Evolutionary conservation across 2,888 invertebrate species (phyloP).

Genomic region (Conchocele bisecta): DNA sequence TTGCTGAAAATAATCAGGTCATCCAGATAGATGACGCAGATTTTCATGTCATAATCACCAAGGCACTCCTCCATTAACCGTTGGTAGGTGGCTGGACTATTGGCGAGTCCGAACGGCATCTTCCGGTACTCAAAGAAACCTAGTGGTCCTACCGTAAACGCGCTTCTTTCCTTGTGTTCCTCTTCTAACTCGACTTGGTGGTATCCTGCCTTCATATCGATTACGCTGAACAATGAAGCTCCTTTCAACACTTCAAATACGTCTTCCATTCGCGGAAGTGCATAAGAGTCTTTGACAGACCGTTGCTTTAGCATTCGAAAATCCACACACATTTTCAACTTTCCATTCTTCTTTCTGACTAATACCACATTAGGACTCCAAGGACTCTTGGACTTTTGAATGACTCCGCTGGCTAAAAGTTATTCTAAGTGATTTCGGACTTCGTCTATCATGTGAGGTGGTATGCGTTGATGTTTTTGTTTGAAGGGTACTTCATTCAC

Average conservation of each 20-base stretch:
- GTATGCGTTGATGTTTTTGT: constrained; percentile 21
- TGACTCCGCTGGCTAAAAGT: constrained; percentile 5
- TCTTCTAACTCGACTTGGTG: background rate
- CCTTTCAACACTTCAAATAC: background rate
- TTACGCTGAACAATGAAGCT: background rate
- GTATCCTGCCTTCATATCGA: background rate
- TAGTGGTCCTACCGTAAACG: too few relatives aligned
- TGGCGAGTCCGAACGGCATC: too few relatives aligned
- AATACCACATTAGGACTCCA: constrained; percentile 6
- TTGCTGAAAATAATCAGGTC: constrained; percentile 56
- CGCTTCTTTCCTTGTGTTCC: too few relatives aligned
- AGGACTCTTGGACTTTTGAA: constrained; percentile 14
- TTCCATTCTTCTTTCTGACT: constrained; percentile 27
- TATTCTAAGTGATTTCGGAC: constrained; percentile 17
- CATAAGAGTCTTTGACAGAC: background rate
- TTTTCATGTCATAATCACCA: constrained; percentile 38
- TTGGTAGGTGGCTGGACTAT: constrained; percentile 43
- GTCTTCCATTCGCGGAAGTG: background rate
- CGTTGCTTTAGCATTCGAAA: background rate
- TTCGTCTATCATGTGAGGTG: constrained; percentile 29
- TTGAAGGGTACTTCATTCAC: constrained; percentile 10
- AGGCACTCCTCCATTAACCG: constrained; percentile 55
- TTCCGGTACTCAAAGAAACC: too few relatives aligned
- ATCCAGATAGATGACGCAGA: constrained; percentile 51
- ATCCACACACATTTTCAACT: background rate